Conservation (phyloP, 2,113 vertebrate species). For the Sinosuthora webbiana region DNA sequence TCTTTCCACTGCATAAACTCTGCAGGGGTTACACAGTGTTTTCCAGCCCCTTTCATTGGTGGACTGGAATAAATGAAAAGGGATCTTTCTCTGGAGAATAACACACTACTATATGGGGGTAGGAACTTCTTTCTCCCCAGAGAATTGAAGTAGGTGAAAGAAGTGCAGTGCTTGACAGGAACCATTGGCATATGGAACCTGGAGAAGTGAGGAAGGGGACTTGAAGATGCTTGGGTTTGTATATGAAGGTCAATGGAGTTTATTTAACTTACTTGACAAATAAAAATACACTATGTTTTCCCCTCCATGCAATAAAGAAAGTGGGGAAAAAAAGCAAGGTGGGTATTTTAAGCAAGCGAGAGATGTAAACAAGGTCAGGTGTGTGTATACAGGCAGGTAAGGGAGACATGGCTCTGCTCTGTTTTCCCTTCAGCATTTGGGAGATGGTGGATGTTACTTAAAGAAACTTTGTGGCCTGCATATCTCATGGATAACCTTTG, state of each 20-base stretch:
- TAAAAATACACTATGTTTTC: not conserved
- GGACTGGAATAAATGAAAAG: not conserved
- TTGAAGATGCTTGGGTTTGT: not conserved
- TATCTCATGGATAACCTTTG: not conserved
- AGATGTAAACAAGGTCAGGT: not conserved
- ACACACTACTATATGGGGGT: not conserved
- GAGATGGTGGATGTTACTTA: not conserved
- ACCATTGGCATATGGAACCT: not conserved
- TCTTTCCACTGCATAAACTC: not conserved
- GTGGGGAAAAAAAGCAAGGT: not conserved
- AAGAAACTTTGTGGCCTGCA: not conserved
- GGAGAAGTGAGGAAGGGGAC: not conserved
- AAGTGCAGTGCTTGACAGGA: not conserved
- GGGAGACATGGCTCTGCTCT: not conserved
- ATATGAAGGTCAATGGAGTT: not conserved
- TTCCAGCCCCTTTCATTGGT: not conserved
- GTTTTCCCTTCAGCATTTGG: not conserved
- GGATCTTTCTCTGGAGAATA: not conserved
- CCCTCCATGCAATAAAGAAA: not conserved
- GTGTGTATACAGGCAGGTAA: not conserved
- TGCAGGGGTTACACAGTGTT: not conserved
- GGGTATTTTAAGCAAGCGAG: not conserved
- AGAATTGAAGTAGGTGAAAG: not conserved
- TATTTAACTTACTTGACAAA: not conserved
- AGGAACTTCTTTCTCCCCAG: not conserved